phyloP scores from a whole-genome alignment of 64 coral and sea anemone genomes.

The Actinia equina region DNA sequence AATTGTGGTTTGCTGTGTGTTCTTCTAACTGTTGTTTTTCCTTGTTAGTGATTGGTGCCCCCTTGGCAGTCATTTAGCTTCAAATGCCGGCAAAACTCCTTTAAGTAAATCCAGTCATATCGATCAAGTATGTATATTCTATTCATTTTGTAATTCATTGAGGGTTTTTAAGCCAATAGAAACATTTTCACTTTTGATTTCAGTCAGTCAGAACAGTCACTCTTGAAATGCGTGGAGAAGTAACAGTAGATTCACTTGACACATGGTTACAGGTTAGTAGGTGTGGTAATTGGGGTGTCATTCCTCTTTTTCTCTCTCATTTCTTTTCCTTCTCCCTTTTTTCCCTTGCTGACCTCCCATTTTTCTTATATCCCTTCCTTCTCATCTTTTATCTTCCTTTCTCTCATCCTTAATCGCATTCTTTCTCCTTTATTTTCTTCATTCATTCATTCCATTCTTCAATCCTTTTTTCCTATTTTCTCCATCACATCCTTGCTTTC shows the following conservation, averaged over 20 bases:
- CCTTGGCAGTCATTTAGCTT: constrained; percentile 17
- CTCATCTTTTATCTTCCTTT: too few relatives aligned
- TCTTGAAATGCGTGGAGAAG: constrained; percentile 31
- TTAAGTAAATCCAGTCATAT: not conserved
- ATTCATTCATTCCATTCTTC: too few relatives aligned
- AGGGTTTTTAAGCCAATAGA: too few relatives aligned
- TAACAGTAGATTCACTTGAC: constrained; percentile 28
- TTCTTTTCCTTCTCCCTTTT: not conserved
- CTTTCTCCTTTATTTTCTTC: too few relatives aligned
- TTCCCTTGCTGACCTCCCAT: not conserved
- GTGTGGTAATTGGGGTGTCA: not conserved
- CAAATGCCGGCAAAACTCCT: not conserved
- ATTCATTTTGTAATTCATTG: not conserved
- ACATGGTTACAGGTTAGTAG: constrained; percentile 37
- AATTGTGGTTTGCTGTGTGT: not conserved
- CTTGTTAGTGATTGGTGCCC: constrained; percentile 23
- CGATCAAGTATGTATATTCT: constrained; percentile 5
- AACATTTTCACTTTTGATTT: not conserved
- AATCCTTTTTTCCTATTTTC: too few relatives aligned
- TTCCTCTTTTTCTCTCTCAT: not conserved
- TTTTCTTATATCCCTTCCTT: too few relatives aligned
- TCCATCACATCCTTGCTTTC: too few relatives aligned
- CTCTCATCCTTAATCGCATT: too few relatives aligned
- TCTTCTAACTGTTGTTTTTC: not conserved
- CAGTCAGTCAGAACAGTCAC: constrained; percentile 39